Evolutionary conservation across 1,140 invertebrate species (phyloP), one percentile per base, ranked within the genome.

Genomic region (Pseudoatta argentina): DNA sequence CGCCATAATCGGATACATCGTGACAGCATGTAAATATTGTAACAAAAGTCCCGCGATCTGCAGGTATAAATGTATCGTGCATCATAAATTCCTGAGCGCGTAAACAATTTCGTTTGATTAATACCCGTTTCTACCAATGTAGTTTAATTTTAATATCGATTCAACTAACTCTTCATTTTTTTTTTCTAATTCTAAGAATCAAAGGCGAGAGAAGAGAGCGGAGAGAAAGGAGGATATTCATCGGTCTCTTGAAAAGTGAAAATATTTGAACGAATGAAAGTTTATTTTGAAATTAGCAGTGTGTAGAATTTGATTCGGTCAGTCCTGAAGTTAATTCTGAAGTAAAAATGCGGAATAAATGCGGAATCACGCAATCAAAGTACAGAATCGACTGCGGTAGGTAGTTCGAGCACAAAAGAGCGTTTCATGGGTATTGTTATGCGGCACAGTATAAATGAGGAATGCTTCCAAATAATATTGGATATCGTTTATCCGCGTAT

Each of bases 381-480:
- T 24, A 34, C 39, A 18, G 2, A 76, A 61, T 76, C 8, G 61
- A 30, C 59, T 66, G 59, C 59, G 59, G 59, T 48, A 69, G 63
- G 48, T 53, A 69, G 48, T 18, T 24, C 27, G 4, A 18, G 48
- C 14, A 39, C 24, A 55, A 55, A 53, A 69, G 44, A 24, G 21
- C 48, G 27, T 66, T 77, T 53, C 30, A 21, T 34, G 24, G n/a
- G 21, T 55, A 39, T 81, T 64, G 39, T 79, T 79, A 39, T n/a
- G 57, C 30, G n/a, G 6, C 24, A 34, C 64, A 5, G 66, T 57
- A 55, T 53, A 34, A 81, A 59, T 48, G 67, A 82, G 55, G 21
- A 73, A 48, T 59, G 55, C 53, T 63, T 63, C 24, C 55, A 83
- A 73, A 34, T 75, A 83, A 75, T 83, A 73, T 83, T 55, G 39